Evolutionary conservation across 2,113 vertebrate species (phyloP).

Genomic region (Pyrgilauda ruficollis): DNA sequence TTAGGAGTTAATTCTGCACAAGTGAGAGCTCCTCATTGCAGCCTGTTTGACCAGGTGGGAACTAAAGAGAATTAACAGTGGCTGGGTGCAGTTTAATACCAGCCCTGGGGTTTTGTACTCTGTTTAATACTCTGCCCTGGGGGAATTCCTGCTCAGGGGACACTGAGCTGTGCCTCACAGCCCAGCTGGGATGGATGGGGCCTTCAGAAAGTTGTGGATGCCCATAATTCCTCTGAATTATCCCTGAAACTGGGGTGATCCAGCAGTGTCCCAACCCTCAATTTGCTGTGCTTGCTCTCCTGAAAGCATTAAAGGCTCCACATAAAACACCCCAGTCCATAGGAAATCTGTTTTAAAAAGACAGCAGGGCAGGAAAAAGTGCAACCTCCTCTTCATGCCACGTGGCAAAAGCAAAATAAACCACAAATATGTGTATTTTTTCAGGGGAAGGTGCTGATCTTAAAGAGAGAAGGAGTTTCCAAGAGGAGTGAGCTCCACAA

Average conservation of each 20-base stretch:
- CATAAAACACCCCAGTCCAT: not conserved
- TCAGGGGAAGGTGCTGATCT: not conserved
- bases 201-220: not conserved
- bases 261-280: rapidly evolving
- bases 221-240: not conserved
- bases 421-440: rapidly evolving
- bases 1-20: not conserved
- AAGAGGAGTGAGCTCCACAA: not conserved
- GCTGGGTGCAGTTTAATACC: too few relatives aligned
- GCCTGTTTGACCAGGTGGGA: not conserved
- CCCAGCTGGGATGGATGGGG: not conserved
- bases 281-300: not conserved
- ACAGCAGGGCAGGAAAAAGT: not conserved
- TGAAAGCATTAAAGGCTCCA: not conserved
- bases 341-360: not conserved
- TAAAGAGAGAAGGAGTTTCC: not conserved
- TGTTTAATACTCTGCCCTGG: not conserved
- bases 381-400: not conserved
- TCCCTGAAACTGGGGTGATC: not conserved
- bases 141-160: not conserved
- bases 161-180: not conserved
- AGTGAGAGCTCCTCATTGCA: not conserved
- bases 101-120: too few relatives aligned
- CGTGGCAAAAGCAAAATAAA: not conserved
- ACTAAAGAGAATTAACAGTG: not conserved